phyloP scores from a whole-genome alignment of 2,888 invertebrate species.

The Platerodrilus igneus region DNA sequence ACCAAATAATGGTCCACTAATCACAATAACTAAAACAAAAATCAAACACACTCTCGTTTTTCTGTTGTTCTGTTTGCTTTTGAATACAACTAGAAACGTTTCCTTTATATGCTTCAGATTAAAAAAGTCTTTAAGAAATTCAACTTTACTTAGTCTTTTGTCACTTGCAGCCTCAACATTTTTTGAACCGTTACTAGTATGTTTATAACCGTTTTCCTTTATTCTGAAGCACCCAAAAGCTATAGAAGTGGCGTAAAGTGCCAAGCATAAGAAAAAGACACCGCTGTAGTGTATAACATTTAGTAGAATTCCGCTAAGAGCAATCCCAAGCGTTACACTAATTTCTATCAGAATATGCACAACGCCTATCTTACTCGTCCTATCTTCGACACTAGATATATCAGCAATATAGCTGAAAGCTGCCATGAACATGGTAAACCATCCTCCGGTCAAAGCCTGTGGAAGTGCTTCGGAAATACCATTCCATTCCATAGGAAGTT shows the following conservation, averaged over 20 bases:
- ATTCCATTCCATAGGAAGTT: constrained; percentile 52
- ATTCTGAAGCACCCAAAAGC: constrained; percentile 49
- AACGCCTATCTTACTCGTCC: constrained; percentile 59
- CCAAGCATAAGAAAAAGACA: constrained; percentile 49
- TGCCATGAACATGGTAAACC: constrained; percentile 55
- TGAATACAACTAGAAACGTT: constrained; percentile 51
- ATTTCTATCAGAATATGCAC: constrained; percentile 52
- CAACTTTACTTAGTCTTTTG: constrained; percentile 11
- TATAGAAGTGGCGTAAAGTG: constrained; percentile 48
- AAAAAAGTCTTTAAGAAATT: constrained; percentile 38
- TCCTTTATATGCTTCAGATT: constrained; percentile 51
- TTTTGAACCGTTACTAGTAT: constrained; percentile 46
- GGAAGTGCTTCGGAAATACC: constrained; percentile 53
- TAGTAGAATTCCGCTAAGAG: constrained; percentile 52
- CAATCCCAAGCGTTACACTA: constrained; percentile 51
- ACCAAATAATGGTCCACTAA: constrained; percentile 56
- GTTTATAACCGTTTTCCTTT: no score
- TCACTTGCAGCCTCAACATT: no score
- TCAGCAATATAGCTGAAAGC: constrained; percentile 59
- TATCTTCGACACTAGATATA: constrained; percentile 51
- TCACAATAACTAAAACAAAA: constrained; percentile 49
- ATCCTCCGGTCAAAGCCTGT: constrained; percentile 53
- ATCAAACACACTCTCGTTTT: constrained; percentile 50
- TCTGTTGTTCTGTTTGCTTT: constrained; percentile 47
- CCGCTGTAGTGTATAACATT: constrained; percentile 52